A percentile compares a stretch with the other conserved stretches of the same genome.
phyloP scores from a whole-genome alignment of 2,797 vertebrate genomes.

The Cheirogaleus major region DNA sequence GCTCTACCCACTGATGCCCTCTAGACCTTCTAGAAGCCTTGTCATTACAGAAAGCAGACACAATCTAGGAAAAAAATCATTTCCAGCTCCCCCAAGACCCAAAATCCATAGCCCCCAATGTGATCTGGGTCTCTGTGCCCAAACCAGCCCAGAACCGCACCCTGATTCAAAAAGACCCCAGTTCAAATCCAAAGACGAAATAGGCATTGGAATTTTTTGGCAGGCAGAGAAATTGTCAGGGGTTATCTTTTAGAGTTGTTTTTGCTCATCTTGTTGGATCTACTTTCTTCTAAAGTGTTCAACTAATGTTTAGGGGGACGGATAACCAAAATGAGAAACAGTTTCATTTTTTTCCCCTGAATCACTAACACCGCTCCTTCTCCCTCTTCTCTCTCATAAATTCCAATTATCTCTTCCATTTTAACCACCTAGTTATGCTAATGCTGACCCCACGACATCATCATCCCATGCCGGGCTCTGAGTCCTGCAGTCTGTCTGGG shows the following conservation, averaged over 20 bases:
- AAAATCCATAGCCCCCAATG: not conserved
- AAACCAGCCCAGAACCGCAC: not conserved
- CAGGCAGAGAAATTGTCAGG: not conserved
- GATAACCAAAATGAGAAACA: not conserved
- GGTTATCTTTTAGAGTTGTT: not conserved
- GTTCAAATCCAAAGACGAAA: not conserved
- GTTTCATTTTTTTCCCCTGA: not conserved
- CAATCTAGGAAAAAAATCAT: not conserved
- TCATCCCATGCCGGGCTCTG: not conserved
- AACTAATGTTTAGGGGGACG: constrained; percentile 7
- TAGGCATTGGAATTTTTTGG: not conserved
- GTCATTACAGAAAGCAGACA: not conserved
- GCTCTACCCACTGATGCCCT: not conserved
- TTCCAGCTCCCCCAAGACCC: not conserved
- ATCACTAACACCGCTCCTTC: not conserved
- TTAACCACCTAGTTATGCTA: not conserved
- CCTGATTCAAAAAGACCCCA: not conserved
- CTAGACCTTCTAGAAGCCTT: not conserved
- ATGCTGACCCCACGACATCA: not conserved
- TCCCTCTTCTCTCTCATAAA: not conserved
- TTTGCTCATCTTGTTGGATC: constrained; percentile 19
- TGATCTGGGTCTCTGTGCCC: not conserved
- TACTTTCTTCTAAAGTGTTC: constrained; percentile 34
- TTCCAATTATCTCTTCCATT: not conserved
- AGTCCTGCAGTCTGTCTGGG: not conserved